Evolutionary conservation across 2,888 invertebrate species (phyloP).

Genomic region (Ophion costatus): DNA sequence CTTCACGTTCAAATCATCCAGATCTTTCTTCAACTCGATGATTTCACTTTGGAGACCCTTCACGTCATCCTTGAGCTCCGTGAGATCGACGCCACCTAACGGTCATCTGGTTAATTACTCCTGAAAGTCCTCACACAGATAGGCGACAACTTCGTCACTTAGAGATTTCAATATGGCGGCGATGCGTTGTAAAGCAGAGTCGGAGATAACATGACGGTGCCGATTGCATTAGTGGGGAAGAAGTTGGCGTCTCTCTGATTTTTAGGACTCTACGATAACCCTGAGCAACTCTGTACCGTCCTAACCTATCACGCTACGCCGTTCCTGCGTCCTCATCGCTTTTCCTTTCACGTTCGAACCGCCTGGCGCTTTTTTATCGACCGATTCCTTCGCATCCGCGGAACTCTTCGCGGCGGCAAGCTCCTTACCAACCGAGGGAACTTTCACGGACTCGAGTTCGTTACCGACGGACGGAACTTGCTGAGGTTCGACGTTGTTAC

Average conservation of each 20-base stretch:
- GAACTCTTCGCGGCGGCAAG: not conserved
- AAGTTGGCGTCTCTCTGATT: too few species aligned
- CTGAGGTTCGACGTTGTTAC: not conserved
- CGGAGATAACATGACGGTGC: too few species aligned
- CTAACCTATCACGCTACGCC: constrained; percentile 59
- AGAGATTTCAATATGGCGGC: not conserved
- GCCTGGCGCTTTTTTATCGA: not conserved
- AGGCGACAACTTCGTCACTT: too few species aligned
- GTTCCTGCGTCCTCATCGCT: constrained; percentile 10
- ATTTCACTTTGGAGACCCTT: constrained; percentile 67
- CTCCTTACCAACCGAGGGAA: not conserved
- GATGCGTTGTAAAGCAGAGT: too few species aligned
- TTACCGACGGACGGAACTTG: not conserved
- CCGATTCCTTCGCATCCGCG: not conserved
- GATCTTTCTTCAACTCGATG: constrained; percentile 57
- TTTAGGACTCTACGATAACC: too few species aligned
- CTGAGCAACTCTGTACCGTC: not conserved
- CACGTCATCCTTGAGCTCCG: constrained; percentile 67
- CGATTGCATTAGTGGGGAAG: too few species aligned
- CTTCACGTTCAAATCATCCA: constrained; percentile 63
- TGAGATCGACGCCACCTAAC: constrained; percentile 66
- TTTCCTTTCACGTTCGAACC: constrained; percentile 2
- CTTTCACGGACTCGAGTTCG: not conserved
- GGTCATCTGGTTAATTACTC: not conserved
- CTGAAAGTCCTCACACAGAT: not conserved